Evolutionary conservation across 2,113 vertebrate species (phyloP), one percentile per base, ranked within the genome.

Genomic region (Danionella cerebrum): DNA sequence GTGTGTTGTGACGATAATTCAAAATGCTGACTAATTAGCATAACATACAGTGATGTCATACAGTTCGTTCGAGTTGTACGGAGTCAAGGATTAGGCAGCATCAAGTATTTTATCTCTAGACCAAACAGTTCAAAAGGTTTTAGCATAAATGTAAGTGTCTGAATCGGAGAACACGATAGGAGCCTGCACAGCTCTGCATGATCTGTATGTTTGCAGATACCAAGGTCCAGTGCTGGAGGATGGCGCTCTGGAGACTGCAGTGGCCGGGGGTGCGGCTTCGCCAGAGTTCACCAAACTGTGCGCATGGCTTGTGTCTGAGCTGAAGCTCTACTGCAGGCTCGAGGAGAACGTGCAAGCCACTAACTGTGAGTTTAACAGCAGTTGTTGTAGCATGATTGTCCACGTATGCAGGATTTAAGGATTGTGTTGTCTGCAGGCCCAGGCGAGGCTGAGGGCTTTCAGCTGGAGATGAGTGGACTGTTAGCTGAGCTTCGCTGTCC

Each of bases 341-440:
- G 94, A 96, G 70, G 96, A 99, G 82, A 97, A 95, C 44, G 94
- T 98, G 25, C 94, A 98, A 27, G 92, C 96, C 71, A 99, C 96
- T 21, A 96, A 94, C 84, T 91, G 96, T 99, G 85, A 94, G 94
- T 73, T 0, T 24, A 7, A 27, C 42, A 22, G 18, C 12, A 6
- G 3, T 14, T 50, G 22, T 16, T 35, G 6, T 10, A 47, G 41
- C 1, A 29, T 22, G 7, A 19, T 33, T 33, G 5, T 3, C 12
- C n/a, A 16, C n/a, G 16, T 41, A 5, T n/a, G 13, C n/a, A 9
- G 16, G 4, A 13, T 57, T 25, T n/a, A 54, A 31, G 35, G 18
- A 2, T 50, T 70, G 47, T 66, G 53, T 19, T 42, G 54, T 27
- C 67, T 19, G 19, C 81, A 98, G 95, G 94, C 88, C 93, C 96